phyloP scores from a whole-genome alignment of 2,888 invertebrate species.

The Himalopsyche tibetana region DNA sequence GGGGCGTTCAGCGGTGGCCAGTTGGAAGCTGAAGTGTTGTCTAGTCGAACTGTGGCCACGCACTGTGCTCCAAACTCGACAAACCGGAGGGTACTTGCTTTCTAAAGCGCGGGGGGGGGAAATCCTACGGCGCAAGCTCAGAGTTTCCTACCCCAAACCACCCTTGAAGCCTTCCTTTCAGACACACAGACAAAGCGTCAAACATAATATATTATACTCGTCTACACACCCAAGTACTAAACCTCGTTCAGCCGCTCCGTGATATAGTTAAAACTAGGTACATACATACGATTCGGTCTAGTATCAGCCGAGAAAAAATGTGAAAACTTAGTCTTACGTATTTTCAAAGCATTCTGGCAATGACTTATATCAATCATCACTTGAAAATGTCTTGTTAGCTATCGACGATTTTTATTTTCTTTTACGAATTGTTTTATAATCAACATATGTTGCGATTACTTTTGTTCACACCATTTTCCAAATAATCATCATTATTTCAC shows the following conservation, averaged over 20 bases:
- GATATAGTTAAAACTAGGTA: constrained; percentile 38
- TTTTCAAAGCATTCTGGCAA: not conserved
- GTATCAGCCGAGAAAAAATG: not conserved
- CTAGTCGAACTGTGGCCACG: constrained; percentile 41
- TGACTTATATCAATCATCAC: not conserved
- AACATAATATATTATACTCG: constrained; percentile 40
- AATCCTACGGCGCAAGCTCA: constrained; percentile 32
- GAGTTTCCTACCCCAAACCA: not conserved
- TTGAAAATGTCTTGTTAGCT: too few relatives aligned
- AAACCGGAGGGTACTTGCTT: constrained; percentile 26
- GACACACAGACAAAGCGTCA: constrained; percentile 40
- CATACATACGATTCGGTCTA: constrained; percentile 19
- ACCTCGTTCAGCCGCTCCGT: constrained; percentile 10
- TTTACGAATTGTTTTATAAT: too few relatives aligned
- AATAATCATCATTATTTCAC: too few relatives aligned
- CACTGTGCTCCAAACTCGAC: constrained; percentile 19
- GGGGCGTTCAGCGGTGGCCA: constrained; percentile 40
- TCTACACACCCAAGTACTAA: constrained; percentile 38
- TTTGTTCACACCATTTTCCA: too few relatives aligned
- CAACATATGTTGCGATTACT: too few relatives aligned
- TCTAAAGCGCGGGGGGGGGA: not conserved
- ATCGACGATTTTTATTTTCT: too few relatives aligned
- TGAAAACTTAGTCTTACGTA: not conserved
- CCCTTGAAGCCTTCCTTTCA: constrained; percentile 27
- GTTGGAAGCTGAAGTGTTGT: constrained; percentile 26